phyloP scores from a whole-genome alignment of 1,140 invertebrate species.

The Scylla paramamosain region DNA sequence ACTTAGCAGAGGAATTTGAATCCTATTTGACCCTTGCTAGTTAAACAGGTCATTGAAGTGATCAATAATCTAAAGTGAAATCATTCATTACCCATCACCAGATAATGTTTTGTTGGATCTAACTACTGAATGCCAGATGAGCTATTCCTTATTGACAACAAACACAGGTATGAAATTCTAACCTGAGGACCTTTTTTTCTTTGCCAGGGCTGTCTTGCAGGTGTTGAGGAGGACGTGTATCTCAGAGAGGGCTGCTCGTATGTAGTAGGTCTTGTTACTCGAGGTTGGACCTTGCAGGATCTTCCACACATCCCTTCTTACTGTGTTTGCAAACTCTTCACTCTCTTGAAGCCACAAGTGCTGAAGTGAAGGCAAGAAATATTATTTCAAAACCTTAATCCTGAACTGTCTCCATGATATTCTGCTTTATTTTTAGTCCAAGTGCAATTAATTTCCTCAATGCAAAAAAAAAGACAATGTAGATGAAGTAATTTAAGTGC shows the following conservation, averaged over 20 bases:
- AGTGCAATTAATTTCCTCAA: too few species aligned
- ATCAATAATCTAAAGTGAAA: too few species aligned
- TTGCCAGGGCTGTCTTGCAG: slow-evolving; percentile 44
- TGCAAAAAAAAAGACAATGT: too few species aligned
- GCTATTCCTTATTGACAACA: neutral
- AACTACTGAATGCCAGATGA: neutral
- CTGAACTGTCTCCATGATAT: neutral
- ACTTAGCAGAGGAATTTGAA: too few species aligned
- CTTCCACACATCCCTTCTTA: slow-evolving; percentile 58
- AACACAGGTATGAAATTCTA: neutral
- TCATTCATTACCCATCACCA: too few species aligned
- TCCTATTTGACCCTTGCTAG: too few species aligned
- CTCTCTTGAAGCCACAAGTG: slow-evolving; percentile 51
- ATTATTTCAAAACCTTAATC: neutral
- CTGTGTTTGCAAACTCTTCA: slow-evolving; percentile 50
- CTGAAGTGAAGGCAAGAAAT: neutral
- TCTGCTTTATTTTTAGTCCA: too few species aligned
- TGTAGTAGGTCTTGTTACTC: slow-evolving; percentile 47
- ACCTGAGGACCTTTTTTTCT: slow-evolving; percentile 51
- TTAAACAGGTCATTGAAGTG: too few species aligned
- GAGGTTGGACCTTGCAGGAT: slow-evolving; percentile 45
- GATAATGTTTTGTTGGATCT: too few species aligned
- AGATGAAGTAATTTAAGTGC: too few species aligned
- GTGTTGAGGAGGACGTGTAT: slow-evolving; percentile 59
- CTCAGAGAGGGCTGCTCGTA: slow-evolving; percentile 74